A percentile compares a stretch with the other conserved stretches of the same genome.
These are phyloP conservation scores for Trachelus troglodyta DNA, from an alignment of 2,888 invertebrate species.

Conservation along the genomic window DNA sequence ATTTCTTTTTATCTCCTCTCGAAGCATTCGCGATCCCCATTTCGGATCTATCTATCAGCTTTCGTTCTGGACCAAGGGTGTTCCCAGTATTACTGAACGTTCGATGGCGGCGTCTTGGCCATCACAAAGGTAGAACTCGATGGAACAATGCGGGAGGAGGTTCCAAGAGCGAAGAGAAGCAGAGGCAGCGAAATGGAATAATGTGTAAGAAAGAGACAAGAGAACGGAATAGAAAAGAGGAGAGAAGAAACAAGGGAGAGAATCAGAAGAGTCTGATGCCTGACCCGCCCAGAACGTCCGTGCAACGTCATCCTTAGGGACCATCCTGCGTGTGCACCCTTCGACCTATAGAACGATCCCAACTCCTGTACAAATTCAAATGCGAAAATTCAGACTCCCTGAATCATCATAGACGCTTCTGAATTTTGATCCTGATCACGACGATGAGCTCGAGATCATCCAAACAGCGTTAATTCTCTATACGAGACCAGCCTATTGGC, in stretches of 20 bases:
- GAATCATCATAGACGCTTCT: conserved; percentile 14
- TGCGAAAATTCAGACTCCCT: neutral
- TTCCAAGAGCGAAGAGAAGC: conserved; percentile 23
- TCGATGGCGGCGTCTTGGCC: conserved; percentile 52
- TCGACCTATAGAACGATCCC: conserved; percentile 22
- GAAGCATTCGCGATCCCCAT: conserved; percentile 37
- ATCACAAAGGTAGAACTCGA: conserved; percentile 53
- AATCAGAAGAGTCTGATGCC: conserved; percentile 51
- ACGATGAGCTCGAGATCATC: neutral
- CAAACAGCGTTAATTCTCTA: neutral
- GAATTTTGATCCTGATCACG: neutral
- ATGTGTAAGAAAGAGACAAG: conserved; percentile 29
- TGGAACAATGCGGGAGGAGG: conserved; percentile 48
- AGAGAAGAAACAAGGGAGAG: conserved; percentile 40
- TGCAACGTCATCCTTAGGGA: conserved; percentile 62
- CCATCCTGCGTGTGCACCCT: conserved; percentile 25
- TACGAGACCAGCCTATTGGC: neutral
- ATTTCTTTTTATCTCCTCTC: conserved; percentile 9
- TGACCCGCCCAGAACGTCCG: conserved; percentile 60
- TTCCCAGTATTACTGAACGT: conserved; percentile 53
- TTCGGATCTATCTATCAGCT: conserved; percentile 43
- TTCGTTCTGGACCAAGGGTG: conserved; percentile 55
- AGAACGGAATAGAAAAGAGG: conserved; percentile 28
- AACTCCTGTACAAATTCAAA: conserved; percentile 37
- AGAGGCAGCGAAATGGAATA: conserved; percentile 14